Evolutionary conservation across 2,797 vertebrate species (phyloP), one percentile per base, ranked within the genome.

Genomic region (Hipposideros larvatus): DNA sequence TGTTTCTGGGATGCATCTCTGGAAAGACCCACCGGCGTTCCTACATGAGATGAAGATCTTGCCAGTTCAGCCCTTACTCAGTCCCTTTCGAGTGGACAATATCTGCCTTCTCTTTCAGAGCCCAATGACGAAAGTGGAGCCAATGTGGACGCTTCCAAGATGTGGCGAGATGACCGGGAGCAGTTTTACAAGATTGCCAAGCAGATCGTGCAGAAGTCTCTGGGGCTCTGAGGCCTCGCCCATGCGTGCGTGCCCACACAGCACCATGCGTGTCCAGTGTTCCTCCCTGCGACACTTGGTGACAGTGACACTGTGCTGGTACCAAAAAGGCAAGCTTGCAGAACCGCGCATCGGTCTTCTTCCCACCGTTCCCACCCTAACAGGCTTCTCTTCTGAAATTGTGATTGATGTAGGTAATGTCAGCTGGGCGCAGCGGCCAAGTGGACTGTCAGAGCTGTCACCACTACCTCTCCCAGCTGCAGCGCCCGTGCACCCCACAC

Each of bases 71-170:
- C 7, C 7, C 31, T 31, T 0, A 7, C 26, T 2, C 14, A n/a
- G 51, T 11, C 26, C n/a, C 68, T 46, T 61, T 37, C 1, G 15
- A 8, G 11, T 2, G 4, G 43, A 43, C 46, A 0, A 1, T 86
- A 53, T 15, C 21, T 34, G 78, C 87, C 82, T 77, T 97, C 66
- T 96, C 11, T 0, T 98, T 80, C 98, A 99, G 99, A 99, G 97
- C 99, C 99, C 0, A 99, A 99, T 0, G 99, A 99, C 46, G 99
- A 99, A 87, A 99, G 99, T 0, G 99, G 99, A 0, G 99, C 99
- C 0, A 99, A 99, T 0, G 99, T 99, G 1, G 99, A 99, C 0
- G 99, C 99, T 5, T 99, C 99, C 9, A 99, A 99, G 95, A 99
- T 99, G 99, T 99, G 99, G 99, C 98, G 99, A 0, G 99, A 99